Conservation (phyloP, 2,888 invertebrate genomes). For the Brenthis ino region DNA sequence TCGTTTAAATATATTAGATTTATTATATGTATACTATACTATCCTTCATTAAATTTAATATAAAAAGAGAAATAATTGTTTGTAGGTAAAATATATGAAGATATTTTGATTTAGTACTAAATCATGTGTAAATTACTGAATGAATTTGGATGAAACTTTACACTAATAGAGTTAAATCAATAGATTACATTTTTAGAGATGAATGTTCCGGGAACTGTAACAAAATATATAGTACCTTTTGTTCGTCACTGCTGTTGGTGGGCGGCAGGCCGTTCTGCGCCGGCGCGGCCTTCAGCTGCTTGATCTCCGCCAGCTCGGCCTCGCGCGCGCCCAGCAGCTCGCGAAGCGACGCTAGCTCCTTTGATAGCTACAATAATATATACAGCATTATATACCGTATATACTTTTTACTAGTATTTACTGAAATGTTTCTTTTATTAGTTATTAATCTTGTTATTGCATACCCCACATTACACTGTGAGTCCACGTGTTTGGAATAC, state of each 20-base stretch:
- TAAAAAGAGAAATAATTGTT: no score
- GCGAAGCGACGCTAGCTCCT: constrained; percentile 55
- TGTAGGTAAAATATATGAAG: no score
- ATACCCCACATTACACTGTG: no score
- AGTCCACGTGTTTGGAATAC: no score
- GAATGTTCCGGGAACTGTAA: neutral
- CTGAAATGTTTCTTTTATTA: no score
- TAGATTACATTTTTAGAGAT: neutral
- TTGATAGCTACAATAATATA: constrained; percentile 50
- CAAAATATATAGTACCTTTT: constrained; percentile 53
- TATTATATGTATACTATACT: neutral
- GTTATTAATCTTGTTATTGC: no score
- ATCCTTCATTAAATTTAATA: neutral
- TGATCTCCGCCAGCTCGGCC: constrained; percentile 64
- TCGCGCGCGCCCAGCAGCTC: constrained; percentile 60
- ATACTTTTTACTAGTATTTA: neutral
- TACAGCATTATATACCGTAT: neutral
- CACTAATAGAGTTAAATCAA: no score
- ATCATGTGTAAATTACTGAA: no score
- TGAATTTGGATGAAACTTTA: no score
- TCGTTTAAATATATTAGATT: no score
- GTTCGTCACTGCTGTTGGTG: constrained; percentile 50
- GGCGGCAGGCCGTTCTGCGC: constrained; percentile 70
- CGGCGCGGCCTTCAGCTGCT: constrained; percentile 60
- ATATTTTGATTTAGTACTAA: no score